Conservation (phyloP, 2,797 vertebrate genomes). For the Hoplostethus atlanticus region DNA sequence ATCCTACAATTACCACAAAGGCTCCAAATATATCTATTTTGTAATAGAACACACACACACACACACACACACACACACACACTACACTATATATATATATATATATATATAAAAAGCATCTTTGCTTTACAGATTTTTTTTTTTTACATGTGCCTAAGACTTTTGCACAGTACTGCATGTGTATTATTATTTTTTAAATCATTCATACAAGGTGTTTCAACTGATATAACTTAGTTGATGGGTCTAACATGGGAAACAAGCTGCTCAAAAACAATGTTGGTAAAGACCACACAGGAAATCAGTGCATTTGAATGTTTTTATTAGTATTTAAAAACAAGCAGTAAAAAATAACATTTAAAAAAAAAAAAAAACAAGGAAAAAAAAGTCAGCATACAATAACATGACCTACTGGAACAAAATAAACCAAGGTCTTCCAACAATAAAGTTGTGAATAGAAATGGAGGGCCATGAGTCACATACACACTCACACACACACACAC, state of each 20-base stretch:
- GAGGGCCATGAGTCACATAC: constrained; percentile 59
- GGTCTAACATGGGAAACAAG: not conserved
- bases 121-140: too few relatives aligned
- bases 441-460: constrained; percentile 48
- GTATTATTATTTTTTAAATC: too few relatives aligned
- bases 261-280: not conserved
- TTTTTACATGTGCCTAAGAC: too few relatives aligned
- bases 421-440: constrained; percentile 33
- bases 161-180: too few relatives aligned
- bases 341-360: constrained; percentile 78
- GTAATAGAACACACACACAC: too few relatives aligned
- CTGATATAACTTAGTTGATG: too few relatives aligned
- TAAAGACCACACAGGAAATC: constrained; percentile 4
- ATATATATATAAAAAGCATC: too few relatives aligned
- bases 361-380: constrained; percentile 31
- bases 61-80: too few relatives aligned
- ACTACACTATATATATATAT: too few relatives aligned
- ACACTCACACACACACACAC: constrained; percentile 49
- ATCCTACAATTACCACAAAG: not conserved
- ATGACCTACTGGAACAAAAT: constrained; percentile 63
- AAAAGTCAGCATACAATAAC: constrained; percentile 75
- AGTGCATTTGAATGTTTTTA: constrained; percentile 78
- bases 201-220: too few relatives aligned
- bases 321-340: constrained; percentile 90
- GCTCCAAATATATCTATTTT: too few relatives aligned